Evolutionary conservation across 2,797 vertebrate species (phyloP), one percentile per base, ranked within the genome.

Genomic region (Sciurus vulgaris): DNA sequence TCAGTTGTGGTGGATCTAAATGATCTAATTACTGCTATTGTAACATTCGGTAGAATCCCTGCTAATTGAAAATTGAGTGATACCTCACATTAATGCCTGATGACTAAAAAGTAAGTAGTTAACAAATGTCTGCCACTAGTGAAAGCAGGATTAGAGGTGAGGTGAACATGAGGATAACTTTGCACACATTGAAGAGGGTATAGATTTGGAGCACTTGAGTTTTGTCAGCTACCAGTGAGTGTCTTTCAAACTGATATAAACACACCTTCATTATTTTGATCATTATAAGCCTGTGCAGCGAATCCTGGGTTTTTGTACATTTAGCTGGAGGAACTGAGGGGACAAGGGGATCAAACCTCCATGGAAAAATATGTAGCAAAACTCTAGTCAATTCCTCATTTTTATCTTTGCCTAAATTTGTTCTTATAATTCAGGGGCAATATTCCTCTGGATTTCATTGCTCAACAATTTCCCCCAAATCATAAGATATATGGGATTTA

Each of bases 31-130:
- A 76, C n/a, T 9, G 17, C 51, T 76, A 69, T 28, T 67, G n/a
- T 11, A 77, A 70, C 33, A 61, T 87, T 96, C 81, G 38, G 17
- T 86, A 78, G 84, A 93, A 91, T 89, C 26, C 11, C 30, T 35
- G 14, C 22, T 92, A 93, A 90, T 28, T 85, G 69, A 94, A 69
- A 54, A 78, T 30, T 76, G 88, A 94, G 41, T 86, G n/a, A 74
- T 72, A 24, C 4, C 33, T 89, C 67, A 77, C 10, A 54, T 85
- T 88, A 73, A 65, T 24, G 26, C 81, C 61, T 94, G 41, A 70
- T 47, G 82, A 30, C 61, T 84, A 63, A 93, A 95, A 30, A 81
- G 22, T 61, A 94, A 94, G 35, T 17, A 94, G 38, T 30, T 73
- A 59, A 59, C 49, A 91, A 78, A 72, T 76, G 7, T 59, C 59